These are phyloP conservation scores for Menidia beryllina DNA, from an alignment of 2,113 vertebrate genomes.

Conservation along the genomic window DNA sequence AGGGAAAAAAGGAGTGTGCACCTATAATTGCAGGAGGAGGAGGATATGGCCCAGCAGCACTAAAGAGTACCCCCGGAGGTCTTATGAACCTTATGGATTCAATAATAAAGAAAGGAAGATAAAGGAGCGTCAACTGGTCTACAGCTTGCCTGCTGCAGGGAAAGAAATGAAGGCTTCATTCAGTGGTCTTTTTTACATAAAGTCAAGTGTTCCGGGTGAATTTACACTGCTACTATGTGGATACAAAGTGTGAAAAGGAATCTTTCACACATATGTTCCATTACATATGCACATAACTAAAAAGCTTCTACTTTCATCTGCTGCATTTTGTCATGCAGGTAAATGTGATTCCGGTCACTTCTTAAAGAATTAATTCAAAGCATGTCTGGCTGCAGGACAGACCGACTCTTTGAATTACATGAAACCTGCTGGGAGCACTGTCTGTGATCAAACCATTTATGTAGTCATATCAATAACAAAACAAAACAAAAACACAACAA, in stretches of 20 bases:
- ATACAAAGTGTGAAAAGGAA: slow-evolving; percentile 9
- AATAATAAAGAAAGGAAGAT: slow-evolving; percentile 70
- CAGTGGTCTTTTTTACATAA: slow-evolving; percentile 51
- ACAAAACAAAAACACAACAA: too few species aligned
- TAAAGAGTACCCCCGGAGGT: slow-evolving; percentile 65
- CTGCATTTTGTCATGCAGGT: background rate
- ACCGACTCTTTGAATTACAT: background rate
- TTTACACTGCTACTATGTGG: slow-evolving; percentile 39
- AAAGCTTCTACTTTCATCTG: background rate
- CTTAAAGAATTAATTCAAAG: background rate
- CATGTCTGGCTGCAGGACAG: background rate
- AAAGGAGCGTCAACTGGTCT: slow-evolving; percentile 63
- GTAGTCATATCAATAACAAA: too few species aligned
- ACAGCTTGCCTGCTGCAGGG: slow-evolving; percentile 67
- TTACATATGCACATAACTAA: slow-evolving; percentile 1
- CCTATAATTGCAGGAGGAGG: slow-evolving; percentile 59
- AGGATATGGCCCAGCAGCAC: slow-evolving; percentile 59
- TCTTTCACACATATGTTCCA: slow-evolving; percentile 3
- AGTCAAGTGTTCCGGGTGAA: slow-evolving; percentile 34
- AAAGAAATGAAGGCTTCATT: slow-evolving; percentile 52
- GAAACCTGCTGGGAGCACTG: background rate
- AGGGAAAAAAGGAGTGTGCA: slow-evolving; percentile 42
- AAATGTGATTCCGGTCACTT: background rate
- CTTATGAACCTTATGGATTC: slow-evolving; percentile 69
- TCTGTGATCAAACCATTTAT: background rate